phyloP scores from a whole-genome alignment of 2,113 vertebrate species.

The Cervus canadensis region DNA sequence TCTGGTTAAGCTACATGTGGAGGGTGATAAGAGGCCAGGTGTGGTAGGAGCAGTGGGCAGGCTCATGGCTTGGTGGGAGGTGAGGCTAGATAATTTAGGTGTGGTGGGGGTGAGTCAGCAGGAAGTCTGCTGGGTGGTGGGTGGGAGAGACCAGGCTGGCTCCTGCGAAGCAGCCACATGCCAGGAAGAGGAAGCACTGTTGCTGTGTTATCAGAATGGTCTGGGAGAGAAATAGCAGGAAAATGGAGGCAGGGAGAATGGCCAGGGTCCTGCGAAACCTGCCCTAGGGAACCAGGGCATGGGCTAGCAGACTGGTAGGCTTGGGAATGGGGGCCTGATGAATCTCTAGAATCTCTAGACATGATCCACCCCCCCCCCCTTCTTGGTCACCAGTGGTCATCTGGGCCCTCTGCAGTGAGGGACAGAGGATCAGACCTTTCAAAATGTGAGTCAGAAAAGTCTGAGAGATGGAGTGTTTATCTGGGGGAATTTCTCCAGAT shows the following conservation, averaged over 20 bases:
- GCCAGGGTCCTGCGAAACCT: not conserved
- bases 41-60: not conserved
- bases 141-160: not conserved
- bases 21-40: not conserved
- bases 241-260: not conserved
- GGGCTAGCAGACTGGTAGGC: no score
- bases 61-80: not conserved
- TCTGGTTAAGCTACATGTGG: not conserved
- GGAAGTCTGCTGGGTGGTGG: not conserved
- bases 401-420: not conserved
- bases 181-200: not conserved
- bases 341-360: not conserved
- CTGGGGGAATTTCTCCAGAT: not conserved
- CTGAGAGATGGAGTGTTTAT: not conserved
- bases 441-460: not conserved
- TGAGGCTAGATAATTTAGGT: not conserved
- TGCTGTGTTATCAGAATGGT: not conserved
- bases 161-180: not conserved
- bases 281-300: not conserved
- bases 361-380: no score
- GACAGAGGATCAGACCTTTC: not conserved
- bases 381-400: not conserved
- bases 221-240: not conserved
- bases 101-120: not conserved
- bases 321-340: not conserved